phyloP scores from a whole-genome alignment of 1,140 invertebrate genomes.

The Drosophila nigrodunni region DNA sequence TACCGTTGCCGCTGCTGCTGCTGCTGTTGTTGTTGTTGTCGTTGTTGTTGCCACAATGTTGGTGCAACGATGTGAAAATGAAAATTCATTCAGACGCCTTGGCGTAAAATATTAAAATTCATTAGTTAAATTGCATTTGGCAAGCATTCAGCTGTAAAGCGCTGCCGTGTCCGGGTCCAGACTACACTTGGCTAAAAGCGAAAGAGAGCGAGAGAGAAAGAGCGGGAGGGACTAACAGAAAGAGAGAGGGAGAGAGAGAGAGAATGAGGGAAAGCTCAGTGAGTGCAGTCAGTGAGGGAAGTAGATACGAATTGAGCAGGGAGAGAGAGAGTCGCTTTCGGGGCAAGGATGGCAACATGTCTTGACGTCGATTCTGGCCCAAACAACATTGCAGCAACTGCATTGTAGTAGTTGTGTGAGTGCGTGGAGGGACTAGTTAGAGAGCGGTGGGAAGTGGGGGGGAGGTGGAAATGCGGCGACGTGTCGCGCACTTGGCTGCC shows the following conservation, averaged over 20 bases:
- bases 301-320: not conserved
- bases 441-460: not conserved
- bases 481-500: constrained; percentile 75
- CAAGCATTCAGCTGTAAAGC: constrained; percentile 81
- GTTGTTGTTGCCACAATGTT: constrained; percentile 44
- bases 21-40: constrained; percentile 17
- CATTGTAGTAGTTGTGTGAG: constrained; percentile 30
- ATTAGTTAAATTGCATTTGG: constrained; percentile 84
- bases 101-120: constrained; percentile 84
- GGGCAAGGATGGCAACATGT: constrained; percentile 19
- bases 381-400: constrained; percentile 13
- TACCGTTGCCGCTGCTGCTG: not conserved
- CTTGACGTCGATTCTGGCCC: constrained; percentile 36
- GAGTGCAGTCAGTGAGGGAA: not conserved
- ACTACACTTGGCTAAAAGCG: not conserved
- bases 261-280: constrained; percentile 5
- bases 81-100: constrained; percentile 81
- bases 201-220: not conserved
- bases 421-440: constrained; percentile 1
- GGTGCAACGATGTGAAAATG: constrained; percentile 84
- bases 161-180: constrained; percentile 56
- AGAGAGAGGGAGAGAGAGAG: constrained; percentile 2
- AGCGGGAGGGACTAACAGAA: not conserved
- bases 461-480: constrained; percentile 41
- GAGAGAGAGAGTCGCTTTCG: not conserved